Base-by-base conservation (phyloP, 2,888 invertebrate genomes). In the Harpagoxenus sublaevis region DNA sequence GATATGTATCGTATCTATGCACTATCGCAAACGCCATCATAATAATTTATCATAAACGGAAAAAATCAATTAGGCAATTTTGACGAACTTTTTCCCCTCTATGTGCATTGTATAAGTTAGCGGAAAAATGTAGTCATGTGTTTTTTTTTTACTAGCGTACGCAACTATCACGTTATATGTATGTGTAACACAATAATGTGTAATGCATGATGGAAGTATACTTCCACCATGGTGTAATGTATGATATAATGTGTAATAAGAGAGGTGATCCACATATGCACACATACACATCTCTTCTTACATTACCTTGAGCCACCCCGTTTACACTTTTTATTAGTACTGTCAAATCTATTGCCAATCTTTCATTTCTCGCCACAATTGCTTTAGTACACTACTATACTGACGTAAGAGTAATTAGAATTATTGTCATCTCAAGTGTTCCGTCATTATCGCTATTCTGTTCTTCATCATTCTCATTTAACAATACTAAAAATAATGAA, bases 401-500 rank as follows among this genome's bases (percentile, higher is more conserved):
- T n/a, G 6, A 5, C 5, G 18, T 6, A 45, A 45, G 85, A 73
- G 28, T 57, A 66, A 31, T 18, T 81, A 18, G 79, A 9, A 62
- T 8, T 18, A 31, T 65, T 68, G 18, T 79, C 84, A 68, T 89
- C 62, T 91, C 91, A 93, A 12, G 73, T 70, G 31, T 82, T 83
- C 89, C 66, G 18, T 87, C 83, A 31, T 87, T 75, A 55, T 84
- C 73, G 0, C 42, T 89, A 57, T 94, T 95, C 65, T 89, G 78
- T 95, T 95, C 70, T 95, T 95, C 42, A 42, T 85, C 18, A n/a
- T 83, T 68, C 39, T 86, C 83, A 15, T 66, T 86, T 74, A 88
- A 15, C 68, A 91, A 57, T 70, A 78, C 89, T 91, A 9, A 95
- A 93, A 18, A 95, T 92, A 66, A 95, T 95, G 48, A 6, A 71